These are phyloP conservation scores for Callorhinus ursinus DNA, from an alignment of 2,113 vertebrate genomes.

Conservation along the genomic window DNA sequence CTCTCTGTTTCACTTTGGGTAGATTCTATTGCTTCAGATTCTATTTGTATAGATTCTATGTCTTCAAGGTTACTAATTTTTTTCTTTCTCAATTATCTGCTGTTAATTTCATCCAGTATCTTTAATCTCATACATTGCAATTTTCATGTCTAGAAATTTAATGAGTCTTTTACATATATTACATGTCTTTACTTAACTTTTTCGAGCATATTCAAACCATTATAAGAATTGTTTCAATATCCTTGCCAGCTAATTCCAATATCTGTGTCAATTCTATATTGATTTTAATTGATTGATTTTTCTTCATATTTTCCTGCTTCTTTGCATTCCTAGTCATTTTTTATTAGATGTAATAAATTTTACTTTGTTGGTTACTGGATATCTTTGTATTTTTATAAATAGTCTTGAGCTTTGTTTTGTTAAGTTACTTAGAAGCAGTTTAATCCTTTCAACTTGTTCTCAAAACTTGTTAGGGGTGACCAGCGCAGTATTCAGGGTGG, in stretches of 20 bases:
- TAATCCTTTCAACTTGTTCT: constrained; percentile 5
- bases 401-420: neutral
- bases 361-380: neutral
- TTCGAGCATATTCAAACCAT: neutral
- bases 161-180: neutral
- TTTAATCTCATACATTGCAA: neutral
- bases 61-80: constrained; percentile 2
- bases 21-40: neutral
- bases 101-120: neutral
- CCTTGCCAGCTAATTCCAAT: neutral
- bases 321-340: neutral
- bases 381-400: neutral
- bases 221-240: constrained; percentile 12
- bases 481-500: neutral
- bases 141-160: constrained; percentile 10
- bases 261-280: neutral
- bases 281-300: neutral
- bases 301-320: neutral
- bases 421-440: neutral
- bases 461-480: neutral
- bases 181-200: neutral
- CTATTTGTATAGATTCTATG: neutral
- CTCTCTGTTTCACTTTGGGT: neutral
- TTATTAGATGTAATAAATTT: neutral
- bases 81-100: neutral